Conservation (phyloP, 2,113 vertebrate species). For the Amazona vittata region DNA sequence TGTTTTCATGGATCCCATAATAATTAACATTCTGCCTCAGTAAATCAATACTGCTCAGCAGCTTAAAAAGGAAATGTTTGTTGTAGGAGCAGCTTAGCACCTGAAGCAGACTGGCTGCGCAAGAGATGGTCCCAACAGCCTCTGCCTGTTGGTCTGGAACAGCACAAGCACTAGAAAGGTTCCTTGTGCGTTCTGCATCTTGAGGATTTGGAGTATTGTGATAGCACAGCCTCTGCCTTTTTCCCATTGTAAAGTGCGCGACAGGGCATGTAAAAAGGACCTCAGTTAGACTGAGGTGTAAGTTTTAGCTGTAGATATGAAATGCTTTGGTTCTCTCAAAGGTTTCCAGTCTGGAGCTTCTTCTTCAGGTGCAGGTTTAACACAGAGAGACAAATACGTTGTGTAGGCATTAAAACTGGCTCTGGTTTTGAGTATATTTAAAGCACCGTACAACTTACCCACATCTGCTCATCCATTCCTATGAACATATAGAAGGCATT, state of each 20-base stretch:
- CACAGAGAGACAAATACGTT: background rate
- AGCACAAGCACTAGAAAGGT: rapidly evolving
- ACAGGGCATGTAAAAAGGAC: background rate
- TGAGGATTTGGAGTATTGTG: background rate
- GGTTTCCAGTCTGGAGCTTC: background rate
- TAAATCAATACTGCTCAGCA: slow-evolving; percentile 28
- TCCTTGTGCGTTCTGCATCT: background rate
- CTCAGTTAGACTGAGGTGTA: rapidly evolving
- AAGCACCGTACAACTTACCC: background rate
- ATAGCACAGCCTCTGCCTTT: background rate
- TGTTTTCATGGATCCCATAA: background rate
- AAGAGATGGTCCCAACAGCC: background rate
- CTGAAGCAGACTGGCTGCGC: background rate
- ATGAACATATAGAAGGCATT: background rate
- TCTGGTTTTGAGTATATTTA: background rate
- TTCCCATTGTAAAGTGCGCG: background rate
- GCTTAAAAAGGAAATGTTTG: background rate
- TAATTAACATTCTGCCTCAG: slow-evolving; percentile 30
- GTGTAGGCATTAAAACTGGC: background rate
- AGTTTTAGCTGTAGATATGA: background rate
- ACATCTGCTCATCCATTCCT: background rate
- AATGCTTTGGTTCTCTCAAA: background rate
- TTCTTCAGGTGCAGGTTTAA: background rate
- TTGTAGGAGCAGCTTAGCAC: background rate
- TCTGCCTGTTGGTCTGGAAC: background rate